phyloP scores from a whole-genome alignment of 1,140 invertebrate genomes.

The Drosophila fuyamai region DNA sequence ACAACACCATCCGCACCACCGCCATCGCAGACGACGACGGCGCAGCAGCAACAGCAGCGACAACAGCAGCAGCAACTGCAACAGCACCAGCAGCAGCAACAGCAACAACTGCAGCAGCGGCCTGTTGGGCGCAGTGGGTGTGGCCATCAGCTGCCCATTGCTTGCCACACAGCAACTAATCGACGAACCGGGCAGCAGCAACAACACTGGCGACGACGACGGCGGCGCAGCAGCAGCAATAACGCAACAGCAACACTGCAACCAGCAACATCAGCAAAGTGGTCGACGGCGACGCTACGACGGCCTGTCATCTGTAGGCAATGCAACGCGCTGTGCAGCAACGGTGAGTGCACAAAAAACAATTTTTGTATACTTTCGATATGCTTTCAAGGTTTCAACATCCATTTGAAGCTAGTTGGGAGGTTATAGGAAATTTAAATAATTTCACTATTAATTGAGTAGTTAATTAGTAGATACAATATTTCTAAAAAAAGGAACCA shows the following conservation, averaged over 20 bases:
- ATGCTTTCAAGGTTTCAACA: too few relatives aligned
- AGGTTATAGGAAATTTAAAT: too few relatives aligned
- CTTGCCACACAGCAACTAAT: slow-evolving; percentile 48
- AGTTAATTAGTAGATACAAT: too few relatives aligned
- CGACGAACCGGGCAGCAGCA: slow-evolving; percentile 46
- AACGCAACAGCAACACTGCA: slow-evolving; percentile 33
- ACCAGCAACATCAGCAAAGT: slow-evolving; percentile 52
- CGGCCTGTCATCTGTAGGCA: slow-evolving; percentile 83
- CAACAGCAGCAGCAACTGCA: slow-evolving; percentile 23
- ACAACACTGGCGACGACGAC: slow-evolving; percentile 40
- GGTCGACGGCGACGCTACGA: slow-evolving; percentile 61
- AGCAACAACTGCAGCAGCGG: slow-evolving; percentile 24
- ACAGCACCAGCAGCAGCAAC: slow-evolving; percentile 16
- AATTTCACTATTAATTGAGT: too few relatives aligned
- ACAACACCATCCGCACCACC: slow-evolving; percentile 75
- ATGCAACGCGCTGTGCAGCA: slow-evolving; percentile 84
- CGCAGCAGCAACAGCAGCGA: slow-evolving; percentile 38
- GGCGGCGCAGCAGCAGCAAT: slow-evolving; percentile 30
- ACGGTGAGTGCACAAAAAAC: slow-evolving; percentile 68
- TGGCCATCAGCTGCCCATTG: slow-evolving; percentile 53
- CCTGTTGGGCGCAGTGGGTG: slow-evolving; percentile 33
- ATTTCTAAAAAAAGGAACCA: too few relatives aligned
- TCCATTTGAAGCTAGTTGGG: too few relatives aligned
- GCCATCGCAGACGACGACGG: slow-evolving; percentile 79
- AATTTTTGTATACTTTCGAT: neutral